Percentiles rank a stretch among this genome's conserved stretches.
Evolutionary conservation across 2,797 vertebrate genomes (phyloP).

Genomic region (Paramormyrops hopkinsi): DNA sequence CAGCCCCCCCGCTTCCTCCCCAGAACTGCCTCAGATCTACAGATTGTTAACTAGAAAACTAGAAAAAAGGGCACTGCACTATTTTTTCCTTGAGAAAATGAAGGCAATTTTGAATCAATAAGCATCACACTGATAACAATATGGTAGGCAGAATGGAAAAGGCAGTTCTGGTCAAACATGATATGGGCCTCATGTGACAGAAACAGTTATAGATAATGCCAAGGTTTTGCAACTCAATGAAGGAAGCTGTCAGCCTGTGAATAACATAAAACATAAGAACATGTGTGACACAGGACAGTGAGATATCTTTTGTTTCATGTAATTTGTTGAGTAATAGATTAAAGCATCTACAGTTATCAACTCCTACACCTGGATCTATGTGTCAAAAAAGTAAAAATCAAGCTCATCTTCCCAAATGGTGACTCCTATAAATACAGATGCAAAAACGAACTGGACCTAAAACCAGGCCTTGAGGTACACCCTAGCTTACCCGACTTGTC

Average conservation of each 20-base stretch:
- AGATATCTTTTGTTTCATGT: neutral
- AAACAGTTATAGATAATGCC: neutral
- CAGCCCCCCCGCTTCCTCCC: neutral
- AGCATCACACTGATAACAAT: neutral
- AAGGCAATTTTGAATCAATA: neutral
- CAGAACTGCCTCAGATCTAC: neutral
- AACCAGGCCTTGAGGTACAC: neutral
- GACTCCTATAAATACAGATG: neutral
- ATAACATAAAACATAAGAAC: neutral
- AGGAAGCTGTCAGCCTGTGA: neutral
- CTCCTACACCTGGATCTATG: neutral
- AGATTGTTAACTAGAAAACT: neutral
- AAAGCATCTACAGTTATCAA: neutral
- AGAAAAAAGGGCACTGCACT: neutral
- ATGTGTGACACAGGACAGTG: neutral
- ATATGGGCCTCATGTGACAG: neutral
- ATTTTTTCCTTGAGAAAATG: neutral
- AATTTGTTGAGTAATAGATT: neutral
- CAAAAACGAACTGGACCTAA: neutral
- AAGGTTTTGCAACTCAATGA: neutral
- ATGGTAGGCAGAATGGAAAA: neutral
- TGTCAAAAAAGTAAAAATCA: neutral
- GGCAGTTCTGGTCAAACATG: neutral
- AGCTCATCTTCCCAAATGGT: neutral
- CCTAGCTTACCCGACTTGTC: neutral